These are phyloP conservation scores for Coregonus suidteri DNA, from an alignment of 2,797 vertebrate genomes.

Conservation along the genomic window DNA sequence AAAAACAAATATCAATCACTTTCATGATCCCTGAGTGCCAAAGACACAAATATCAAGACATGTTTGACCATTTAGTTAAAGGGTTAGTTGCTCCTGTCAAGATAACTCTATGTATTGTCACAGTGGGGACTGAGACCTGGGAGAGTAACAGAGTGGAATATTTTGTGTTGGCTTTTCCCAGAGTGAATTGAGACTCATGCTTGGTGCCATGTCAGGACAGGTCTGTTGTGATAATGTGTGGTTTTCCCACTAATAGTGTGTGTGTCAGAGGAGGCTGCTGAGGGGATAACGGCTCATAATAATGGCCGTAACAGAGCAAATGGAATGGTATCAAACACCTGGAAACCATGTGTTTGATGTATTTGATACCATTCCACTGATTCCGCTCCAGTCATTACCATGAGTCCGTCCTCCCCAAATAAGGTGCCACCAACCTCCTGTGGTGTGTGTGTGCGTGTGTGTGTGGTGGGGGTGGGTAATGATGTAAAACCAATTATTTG, in stretches of 20 bases:
- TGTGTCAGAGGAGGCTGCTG: background rate
- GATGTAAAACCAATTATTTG: conserved; percentile 25
- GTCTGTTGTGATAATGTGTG: conserved; percentile 1
- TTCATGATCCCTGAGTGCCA: background rate
- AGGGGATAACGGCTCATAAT: no score
- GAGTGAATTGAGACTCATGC: background rate
- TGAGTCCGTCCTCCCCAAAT: no score
- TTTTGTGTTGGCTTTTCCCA: background rate
- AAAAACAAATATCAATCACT: background rate
- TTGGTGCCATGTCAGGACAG: background rate
- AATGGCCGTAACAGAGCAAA: no score
- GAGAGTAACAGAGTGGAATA: background rate
- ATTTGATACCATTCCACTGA: no score
- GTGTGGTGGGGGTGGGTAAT: no score
- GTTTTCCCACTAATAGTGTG: background rate
- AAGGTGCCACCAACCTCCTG: no score
- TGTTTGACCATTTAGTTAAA: no score
- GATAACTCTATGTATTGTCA: background rate
- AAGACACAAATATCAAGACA: conserved; percentile 1
- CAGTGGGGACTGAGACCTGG: background rate
- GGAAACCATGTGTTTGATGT: no score
- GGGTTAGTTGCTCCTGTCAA: background rate
- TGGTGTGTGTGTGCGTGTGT: no score
- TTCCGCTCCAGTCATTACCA: no score
- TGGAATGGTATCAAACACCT: background rate